Conservation (phyloP, 2,888 invertebrate species). For the Tridacna crocea region DNA sequence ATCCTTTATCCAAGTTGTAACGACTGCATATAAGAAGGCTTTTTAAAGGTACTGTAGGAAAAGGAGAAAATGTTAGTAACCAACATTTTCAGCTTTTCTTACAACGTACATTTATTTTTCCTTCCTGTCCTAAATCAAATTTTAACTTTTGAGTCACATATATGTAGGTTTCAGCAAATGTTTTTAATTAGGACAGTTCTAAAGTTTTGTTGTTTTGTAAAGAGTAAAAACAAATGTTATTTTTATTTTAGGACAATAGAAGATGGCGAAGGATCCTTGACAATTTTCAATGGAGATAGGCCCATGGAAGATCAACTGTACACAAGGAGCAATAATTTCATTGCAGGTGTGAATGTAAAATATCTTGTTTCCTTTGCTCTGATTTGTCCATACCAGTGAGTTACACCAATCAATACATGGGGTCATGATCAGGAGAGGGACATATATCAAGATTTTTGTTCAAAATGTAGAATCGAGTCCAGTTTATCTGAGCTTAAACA, state of each 20-base stretch:
- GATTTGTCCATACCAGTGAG: no score
- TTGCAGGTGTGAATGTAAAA: constrained; percentile 36
- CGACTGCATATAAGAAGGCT: no score
- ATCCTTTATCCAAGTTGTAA: no score
- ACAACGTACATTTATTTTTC: background rate
- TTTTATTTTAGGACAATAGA: constrained; percentile 7
- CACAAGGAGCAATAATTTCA: constrained; percentile 44
- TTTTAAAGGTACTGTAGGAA: background rate
- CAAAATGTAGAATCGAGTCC: no score
- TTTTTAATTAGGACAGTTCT: background rate
- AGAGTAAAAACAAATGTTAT: background rate
- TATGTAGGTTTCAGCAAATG: background rate
- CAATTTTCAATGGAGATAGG: constrained; percentile 55
- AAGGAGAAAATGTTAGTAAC: background rate
- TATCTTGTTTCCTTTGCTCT: background rate
- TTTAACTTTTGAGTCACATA: background rate
- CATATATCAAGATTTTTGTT: no score
- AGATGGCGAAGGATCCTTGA: constrained; percentile 49
- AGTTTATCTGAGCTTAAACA: no score
- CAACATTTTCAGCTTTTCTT: no score
- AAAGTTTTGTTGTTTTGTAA: background rate
- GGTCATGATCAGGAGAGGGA: no score
- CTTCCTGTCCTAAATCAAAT: background rate
- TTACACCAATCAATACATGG: no score
- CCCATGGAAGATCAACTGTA: constrained; percentile 38